phyloP scores from a whole-genome alignment of 2,888 invertebrate species.

The Lutraria lutraria region DNA sequence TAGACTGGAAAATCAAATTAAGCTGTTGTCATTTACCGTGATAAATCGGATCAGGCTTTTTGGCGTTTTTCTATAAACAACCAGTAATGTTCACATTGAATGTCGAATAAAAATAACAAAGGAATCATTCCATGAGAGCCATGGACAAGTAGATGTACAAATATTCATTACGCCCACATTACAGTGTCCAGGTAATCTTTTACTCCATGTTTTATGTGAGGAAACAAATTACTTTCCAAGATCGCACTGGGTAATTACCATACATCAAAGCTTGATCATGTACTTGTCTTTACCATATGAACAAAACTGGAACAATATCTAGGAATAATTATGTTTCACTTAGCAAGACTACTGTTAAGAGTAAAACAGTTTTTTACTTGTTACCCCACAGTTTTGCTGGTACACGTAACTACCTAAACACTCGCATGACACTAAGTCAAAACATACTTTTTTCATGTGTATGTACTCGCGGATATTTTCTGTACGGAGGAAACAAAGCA shows the following conservation, averaged over 20 bases:
- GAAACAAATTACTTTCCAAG: conserved; percentile 8
- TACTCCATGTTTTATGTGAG: conserved; percentile 1
- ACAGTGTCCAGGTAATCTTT: background rate
- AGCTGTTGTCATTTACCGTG: background rate
- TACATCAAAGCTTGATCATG: conserved; percentile 12
- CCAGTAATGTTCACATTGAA: too few relatives aligned
- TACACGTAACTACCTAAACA: background rate
- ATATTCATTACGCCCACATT: background rate
- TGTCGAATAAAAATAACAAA: too few relatives aligned
- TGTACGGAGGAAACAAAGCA: too few relatives aligned
- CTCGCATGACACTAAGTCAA: conserved; percentile 13
- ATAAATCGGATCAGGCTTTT: background rate
- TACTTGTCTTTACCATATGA: background rate
- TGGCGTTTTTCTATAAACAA: background rate
- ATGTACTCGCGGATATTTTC: background rate
- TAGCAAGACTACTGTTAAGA: background rate
- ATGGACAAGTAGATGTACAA: too few relatives aligned
- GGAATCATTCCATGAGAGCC: too few relatives aligned
- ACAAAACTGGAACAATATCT: background rate
- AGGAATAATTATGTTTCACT: background rate
- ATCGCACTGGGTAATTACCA: background rate
- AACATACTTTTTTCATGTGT: background rate
- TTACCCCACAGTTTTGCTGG: background rate
- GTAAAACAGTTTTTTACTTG: background rate
- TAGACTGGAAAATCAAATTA: background rate